A percentile compares a stretch with the other conserved stretches of the same genome.
Conservation (phyloP, 2,888 invertebrate species). For the Acleris holmiana region DNA sequence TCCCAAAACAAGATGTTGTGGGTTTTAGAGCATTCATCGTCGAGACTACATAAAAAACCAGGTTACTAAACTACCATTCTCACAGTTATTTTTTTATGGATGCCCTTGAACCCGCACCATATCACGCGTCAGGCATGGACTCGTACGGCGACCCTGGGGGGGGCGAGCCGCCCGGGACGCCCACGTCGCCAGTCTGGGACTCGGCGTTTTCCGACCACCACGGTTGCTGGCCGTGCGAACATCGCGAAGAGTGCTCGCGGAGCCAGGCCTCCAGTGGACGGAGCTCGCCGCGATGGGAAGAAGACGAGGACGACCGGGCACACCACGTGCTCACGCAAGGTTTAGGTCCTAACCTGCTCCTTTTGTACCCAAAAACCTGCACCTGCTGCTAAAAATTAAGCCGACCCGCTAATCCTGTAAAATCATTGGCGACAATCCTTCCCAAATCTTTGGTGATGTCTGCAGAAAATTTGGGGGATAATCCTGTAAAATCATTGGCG, state of each 20-base stretch:
- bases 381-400: conserved; percentile 20
- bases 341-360: conserved; percentile 55
- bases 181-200: conserved; percentile 79
- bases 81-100: neutral
- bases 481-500: too few species aligned
- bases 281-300: conserved; percentile 77
- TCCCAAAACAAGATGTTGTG: conserved; percentile 4
- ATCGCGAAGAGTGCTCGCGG: conserved; percentile 70
- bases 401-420: neutral
- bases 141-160: conserved; percentile 78
- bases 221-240: conserved; percentile 79
- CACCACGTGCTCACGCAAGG: conserved; percentile 77
- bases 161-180: conserved; percentile 76
- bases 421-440: neutral
- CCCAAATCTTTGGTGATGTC: too few species aligned
- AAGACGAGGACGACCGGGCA: conserved; percentile 71
- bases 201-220: conserved; percentile 80
- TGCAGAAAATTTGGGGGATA: too few species aligned
- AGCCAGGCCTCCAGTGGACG: conserved; percentile 75
- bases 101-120: conserved; percentile 5
- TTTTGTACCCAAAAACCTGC: conserved; percentile 38
- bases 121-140: conserved; percentile 66
- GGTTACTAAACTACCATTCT: too few species aligned
- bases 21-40: conserved; percentile 20
- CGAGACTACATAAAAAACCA: too few species aligned